Percentiles rank a stretch among this genome's conserved stretches.
phyloP scores from a whole-genome alignment of 2,113 vertebrate species.

The Eubucco bourcierii region DNA sequence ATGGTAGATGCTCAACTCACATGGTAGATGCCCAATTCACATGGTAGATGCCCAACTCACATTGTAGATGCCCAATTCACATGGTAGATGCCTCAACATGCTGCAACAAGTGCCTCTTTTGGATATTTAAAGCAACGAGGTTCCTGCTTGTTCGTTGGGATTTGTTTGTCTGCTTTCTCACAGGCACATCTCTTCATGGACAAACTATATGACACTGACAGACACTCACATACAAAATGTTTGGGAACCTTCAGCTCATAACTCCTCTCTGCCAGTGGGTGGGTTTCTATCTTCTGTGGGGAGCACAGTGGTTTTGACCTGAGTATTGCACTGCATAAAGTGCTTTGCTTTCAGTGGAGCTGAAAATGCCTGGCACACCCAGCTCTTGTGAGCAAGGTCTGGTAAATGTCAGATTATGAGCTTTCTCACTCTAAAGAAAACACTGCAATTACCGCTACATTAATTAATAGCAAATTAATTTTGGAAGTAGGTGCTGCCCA shows the following conservation, averaged over 20 bases:
- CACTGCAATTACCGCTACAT: constrained; percentile 31
- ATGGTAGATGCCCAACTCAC: not conserved
- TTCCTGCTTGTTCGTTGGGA: not conserved
- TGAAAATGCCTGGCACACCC: not conserved
- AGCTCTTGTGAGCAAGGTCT: not conserved
- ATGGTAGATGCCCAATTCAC: too few relatives aligned
- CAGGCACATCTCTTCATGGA: not conserved
- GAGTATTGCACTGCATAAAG: not conserved
- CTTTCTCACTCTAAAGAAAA: constrained; percentile 28
- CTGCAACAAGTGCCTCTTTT: not conserved
- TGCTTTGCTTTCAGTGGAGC: not conserved
- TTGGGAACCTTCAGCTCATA: not conserved
- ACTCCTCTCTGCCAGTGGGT: not conserved
- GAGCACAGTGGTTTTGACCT: not conserved
- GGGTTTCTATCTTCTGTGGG: not conserved
- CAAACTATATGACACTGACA: not conserved
- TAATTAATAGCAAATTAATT: constrained; percentile 43
- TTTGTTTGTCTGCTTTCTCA: not conserved
- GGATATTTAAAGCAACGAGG: not conserved
- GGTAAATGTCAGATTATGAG: constrained; percentile 9
- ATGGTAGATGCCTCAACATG: too few relatives aligned
- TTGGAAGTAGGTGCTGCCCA: not conserved
- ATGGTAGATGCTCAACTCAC: too few relatives aligned
- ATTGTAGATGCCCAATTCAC: not conserved
- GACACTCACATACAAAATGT: not conserved